Conservation (phyloP, 1,140 invertebrate genomes). For the Drosophila aff. region DNA sequence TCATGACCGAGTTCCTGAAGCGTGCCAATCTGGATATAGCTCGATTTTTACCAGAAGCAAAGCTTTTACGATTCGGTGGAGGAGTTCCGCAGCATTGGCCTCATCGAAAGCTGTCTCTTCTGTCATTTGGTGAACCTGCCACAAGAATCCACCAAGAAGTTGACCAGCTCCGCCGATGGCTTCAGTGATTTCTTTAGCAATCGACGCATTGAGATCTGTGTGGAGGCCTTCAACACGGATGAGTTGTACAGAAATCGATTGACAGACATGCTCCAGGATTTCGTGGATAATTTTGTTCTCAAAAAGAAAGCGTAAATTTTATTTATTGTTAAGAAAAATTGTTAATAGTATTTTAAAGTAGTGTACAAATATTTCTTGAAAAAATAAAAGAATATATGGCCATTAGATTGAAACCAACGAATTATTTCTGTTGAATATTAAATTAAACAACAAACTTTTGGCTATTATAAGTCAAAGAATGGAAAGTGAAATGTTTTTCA, state of each 20-base stretch:
- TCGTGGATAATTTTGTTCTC: conserved; percentile 85
- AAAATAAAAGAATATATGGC: neutral
- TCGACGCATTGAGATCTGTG: conserved; percentile 85
- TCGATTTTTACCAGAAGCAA: conserved; percentile 77
- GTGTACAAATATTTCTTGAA: neutral
- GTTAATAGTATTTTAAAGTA: neutral
- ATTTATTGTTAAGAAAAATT: neutral
- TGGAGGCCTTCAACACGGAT: conserved; percentile 84
- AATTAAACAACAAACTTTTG: no score
- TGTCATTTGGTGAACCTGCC: conserved; percentile 85
- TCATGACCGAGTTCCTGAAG: conserved; percentile 82
- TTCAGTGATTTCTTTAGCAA: conserved; percentile 82
- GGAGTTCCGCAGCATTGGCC: conserved; percentile 85
- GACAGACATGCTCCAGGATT: conserved; percentile 85
- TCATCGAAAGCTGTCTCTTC: conserved; percentile 86
- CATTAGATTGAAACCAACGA: no score
- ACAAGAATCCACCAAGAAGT: conserved; percentile 68
- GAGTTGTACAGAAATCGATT: conserved; percentile 82
- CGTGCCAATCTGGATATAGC: conserved; percentile 80
- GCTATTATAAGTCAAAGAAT: no score
- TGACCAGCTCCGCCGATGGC: conserved; percentile 82
- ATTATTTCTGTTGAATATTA: no score
- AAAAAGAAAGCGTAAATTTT: conserved; percentile 1
- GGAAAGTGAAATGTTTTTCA: neutral
- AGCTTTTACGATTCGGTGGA: conserved; percentile 84